Conservation (phyloP, 2,113 vertebrate species). For the Corvus hawaiiensis region DNA sequence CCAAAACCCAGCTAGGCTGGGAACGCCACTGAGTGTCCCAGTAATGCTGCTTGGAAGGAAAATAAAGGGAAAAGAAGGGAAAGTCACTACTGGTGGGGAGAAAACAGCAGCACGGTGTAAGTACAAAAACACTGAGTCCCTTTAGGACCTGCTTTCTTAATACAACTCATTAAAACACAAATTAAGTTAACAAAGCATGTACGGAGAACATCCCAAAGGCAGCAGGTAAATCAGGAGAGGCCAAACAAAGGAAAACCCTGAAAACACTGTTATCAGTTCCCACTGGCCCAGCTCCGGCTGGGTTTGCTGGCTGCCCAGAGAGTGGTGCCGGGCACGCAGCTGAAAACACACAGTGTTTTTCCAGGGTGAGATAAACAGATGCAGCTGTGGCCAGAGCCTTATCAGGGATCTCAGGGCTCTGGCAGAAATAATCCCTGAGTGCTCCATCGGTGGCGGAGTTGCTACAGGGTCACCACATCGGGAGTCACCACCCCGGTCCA, state of each 20-base stretch:
- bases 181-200: neutral
- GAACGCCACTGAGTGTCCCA: fast-evolving
- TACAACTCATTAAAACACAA: neutral
- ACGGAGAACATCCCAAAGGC: neutral
- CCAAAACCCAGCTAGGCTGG: neutral
- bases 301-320: neutral
- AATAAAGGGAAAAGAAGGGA: neutral
- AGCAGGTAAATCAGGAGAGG: neutral
- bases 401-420: neutral
- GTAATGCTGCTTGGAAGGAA: neutral
- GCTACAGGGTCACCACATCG: neutral
- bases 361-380: neutral
- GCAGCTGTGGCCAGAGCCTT: neutral
- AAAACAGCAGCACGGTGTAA: neutral
- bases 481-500: fast-evolving
- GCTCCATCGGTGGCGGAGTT: fast-evolving
- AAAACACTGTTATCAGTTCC: neutral
- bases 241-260: neutral
- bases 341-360: neutral
- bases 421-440: fast-evolving
- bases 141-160: neutral
- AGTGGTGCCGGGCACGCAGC: fast-evolving
- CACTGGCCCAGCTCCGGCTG: neutral
- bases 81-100: neutral
- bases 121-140: neutral